Base-by-base conservation (phyloP, 1,140 invertebrate species). In the Nomia melanderi region DNA sequence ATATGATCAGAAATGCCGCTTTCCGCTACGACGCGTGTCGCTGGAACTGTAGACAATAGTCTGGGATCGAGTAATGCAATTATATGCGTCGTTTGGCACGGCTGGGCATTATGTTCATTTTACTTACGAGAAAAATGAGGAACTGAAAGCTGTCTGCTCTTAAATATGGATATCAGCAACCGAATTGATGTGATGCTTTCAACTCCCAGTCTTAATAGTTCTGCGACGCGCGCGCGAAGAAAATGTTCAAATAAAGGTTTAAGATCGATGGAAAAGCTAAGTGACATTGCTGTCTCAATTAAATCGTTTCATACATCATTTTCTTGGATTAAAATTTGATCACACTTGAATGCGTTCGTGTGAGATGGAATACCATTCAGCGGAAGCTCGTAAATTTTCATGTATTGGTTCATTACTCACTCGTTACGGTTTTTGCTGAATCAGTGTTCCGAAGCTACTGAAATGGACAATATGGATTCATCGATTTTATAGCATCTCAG, bases 321-420 rank as follows among this genome's bases (percentile, higher is more conserved):
- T 0, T 14, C 41, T 44, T 17, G 41, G 20, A 44, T 5, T 17
- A 20, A 44, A 70, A 70, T 59, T 70, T 29, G 44, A 57, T 5
- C 23, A 25, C 67, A 59, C 25, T 47, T 29, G 25, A 59, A 31
- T 57, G 12, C 25, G 36, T 70, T 59, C 56, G 23, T 47, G 54
- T 27, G n/a, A n/a, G n/a, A n/a, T n/a, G 25, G 33, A 9, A 59
- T 59, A 44, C 27, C 29, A 54, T 54, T 54, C 64, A 31, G 44
- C 11, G 11, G 39, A 14, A 44, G 17, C 14, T 44, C 14, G 12
- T 17, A 14, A 44, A 17, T n/a, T n/a, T n/a, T n/a, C n/a, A 44
- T 36, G 54, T 59, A 59, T 29, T 27, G 27, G 36, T 17, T 44
- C 36, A 25, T 44, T 59, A 29, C 11, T 39, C 11, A 39, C 36